Evolutionary conservation across 1,140 invertebrate species (phyloP).

Genomic region (Trissolcus basalis): DNA sequence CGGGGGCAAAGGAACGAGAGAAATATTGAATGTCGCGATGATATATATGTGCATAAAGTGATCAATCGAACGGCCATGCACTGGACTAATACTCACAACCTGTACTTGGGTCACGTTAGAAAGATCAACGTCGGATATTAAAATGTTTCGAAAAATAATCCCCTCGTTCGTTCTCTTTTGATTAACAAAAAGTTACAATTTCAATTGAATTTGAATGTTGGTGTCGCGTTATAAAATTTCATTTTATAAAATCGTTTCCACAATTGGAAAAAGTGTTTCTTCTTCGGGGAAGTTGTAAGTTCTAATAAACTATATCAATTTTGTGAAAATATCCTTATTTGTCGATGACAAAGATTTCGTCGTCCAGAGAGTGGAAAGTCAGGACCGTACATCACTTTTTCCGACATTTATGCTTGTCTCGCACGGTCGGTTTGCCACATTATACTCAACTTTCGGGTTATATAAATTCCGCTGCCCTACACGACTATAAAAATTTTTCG

Average conservation of each 20-base stretch:
- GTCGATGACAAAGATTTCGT: slow-evolving; percentile 53
- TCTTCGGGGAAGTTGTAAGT: background rate
- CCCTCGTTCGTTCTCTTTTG: too few species aligned
- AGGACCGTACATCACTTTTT: slow-evolving; percentile 62
- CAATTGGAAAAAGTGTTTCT: slow-evolving; percentile 39
- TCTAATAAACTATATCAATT: slow-evolving; percentile 37
- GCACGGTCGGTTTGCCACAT: slow-evolving; percentile 64
- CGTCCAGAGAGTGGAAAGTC: slow-evolving; percentile 45
- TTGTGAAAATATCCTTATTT: slow-evolving; percentile 44
- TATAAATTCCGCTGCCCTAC: slow-evolving; percentile 63
- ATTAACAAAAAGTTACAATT: too few species aligned
- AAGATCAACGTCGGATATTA: too few species aligned
- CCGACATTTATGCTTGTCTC: slow-evolving; percentile 67
- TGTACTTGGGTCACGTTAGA: too few species aligned
- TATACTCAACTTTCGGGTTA: slow-evolving; percentile 67
- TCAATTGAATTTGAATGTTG: too few species aligned
- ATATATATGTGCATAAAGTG: too few species aligned
- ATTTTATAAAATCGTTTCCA: too few species aligned
- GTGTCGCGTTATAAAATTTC: too few species aligned
- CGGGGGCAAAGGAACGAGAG: slow-evolving; percentile 17
- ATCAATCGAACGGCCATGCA: too few species aligned
- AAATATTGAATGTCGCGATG: slow-evolving; percentile 43
- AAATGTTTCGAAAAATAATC: too few species aligned
- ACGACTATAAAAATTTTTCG: slow-evolving; percentile 17
- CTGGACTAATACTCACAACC: too few species aligned